Evolutionary conservation across 2,113 vertebrate species (phyloP).

Genomic region (Irena cyanogastra): DNA sequence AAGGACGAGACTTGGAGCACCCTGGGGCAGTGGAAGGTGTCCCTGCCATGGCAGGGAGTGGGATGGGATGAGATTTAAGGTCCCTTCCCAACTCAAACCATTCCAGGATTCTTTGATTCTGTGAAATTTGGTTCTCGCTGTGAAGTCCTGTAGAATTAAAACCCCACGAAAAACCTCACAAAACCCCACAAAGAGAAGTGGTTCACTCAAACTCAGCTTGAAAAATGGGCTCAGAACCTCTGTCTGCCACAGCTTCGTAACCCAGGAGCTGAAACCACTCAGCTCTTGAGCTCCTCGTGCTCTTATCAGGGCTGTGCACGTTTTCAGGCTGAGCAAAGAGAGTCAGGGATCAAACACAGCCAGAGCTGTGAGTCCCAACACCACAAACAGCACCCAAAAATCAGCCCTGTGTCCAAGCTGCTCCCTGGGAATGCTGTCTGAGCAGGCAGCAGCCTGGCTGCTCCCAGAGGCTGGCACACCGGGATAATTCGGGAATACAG

Average conservation of each 20-base stretch:
- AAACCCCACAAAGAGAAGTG: not conserved
- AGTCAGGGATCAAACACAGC: not conserved
- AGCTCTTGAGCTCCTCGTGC: accelerated
- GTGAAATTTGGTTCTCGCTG: not conserved
- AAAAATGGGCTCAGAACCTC: not conserved
- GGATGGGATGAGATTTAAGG: not conserved
- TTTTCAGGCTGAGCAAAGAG: not conserved
- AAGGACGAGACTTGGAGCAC: not conserved
- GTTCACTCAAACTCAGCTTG: not conserved
- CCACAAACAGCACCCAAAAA: not conserved
- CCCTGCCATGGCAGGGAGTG: not conserved
- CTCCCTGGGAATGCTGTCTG: not conserved
- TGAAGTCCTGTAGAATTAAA: not conserved
- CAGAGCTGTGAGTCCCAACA: not conserved
- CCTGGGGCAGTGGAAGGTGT: not conserved
- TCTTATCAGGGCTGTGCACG: not conserved
- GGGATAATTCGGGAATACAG: not conserved
- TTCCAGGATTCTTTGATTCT: not conserved
- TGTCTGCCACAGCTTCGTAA: not conserved
- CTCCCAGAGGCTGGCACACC: not conserved
- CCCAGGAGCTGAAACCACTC: not conserved
- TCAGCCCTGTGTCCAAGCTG: not conserved
- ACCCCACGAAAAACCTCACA: too few relatives aligned
- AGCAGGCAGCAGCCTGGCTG: not conserved
- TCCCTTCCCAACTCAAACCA: not conserved